Evolutionary conservation across 2,888 invertebrate species (phyloP).

Genomic region (Pristionchus fissidentatus): DNA sequence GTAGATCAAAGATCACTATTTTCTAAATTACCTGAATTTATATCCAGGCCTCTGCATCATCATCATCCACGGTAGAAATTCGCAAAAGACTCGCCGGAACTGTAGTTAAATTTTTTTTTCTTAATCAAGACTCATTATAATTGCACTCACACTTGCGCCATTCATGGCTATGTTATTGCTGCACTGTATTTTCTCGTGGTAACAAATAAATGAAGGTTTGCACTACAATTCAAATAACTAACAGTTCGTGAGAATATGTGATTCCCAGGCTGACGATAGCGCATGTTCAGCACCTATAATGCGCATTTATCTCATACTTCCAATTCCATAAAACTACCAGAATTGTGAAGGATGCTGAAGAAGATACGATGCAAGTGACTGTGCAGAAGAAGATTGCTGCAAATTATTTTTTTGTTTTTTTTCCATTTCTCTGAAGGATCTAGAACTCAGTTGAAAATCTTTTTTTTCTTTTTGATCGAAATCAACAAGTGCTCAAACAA

Average conservation of each 20-base stretch:
- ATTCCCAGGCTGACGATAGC: slow-evolving; percentile 67
- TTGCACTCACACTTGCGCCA: background rate
- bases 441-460: too few relatives aligned
- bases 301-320: background rate
- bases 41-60: slow-evolving; percentile 65
- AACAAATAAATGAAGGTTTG: background rate
- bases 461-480: too few relatives aligned
- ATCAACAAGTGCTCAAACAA: too few relatives aligned
- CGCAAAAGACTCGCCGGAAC: slow-evolving; percentile 65
- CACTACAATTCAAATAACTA: background rate
- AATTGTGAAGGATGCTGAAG: slow-evolving; percentile 69
- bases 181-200: background rate
- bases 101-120: slow-evolving; percentile 21
- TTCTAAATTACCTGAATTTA: background rate
- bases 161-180: background rate
- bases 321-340: slow-evolving; percentile 49
- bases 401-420: too few relatives aligned
- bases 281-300: slow-evolving; percentile 58
- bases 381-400: slow-evolving; percentile 70
- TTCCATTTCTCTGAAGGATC: too few relatives aligned
- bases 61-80: slow-evolving; percentile 69
- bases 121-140: background rate
- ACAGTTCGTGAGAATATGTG: slow-evolving; percentile 59
- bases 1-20: background rate
- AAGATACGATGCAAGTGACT: slow-evolving; percentile 63